These are phyloP conservation scores for Loriculus beryllinus DNA, from an alignment of 2,797 vertebrate genomes.

Conservation along the genomic window DNA sequence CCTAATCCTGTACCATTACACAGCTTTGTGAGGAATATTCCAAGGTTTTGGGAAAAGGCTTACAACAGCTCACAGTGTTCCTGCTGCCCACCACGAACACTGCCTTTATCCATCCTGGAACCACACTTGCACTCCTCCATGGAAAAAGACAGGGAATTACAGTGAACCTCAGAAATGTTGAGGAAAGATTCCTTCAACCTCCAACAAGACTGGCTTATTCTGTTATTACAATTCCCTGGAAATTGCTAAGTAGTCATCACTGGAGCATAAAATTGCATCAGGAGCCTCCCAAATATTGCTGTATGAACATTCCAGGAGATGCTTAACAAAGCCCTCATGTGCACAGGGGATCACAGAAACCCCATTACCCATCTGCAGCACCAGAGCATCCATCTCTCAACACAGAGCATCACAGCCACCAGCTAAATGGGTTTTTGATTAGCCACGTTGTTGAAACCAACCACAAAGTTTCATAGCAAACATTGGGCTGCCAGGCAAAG, in stretches of 20 bases:
- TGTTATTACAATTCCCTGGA: conserved; percentile 61
- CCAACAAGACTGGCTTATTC: conserved; percentile 8
- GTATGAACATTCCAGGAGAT: not conserved
- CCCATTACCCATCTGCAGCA: not conserved
- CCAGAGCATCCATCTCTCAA: not conserved
- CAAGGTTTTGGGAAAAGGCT: conserved; percentile 50
- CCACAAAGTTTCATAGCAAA: not conserved
- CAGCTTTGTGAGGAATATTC: conserved; percentile 51
- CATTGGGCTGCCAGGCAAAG: conserved; percentile 10
- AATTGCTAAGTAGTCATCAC: conserved; percentile 34
- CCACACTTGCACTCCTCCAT: not conserved
- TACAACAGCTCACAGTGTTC: not conserved
- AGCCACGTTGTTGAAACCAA: not conserved
- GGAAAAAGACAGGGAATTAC: conserved; percentile 49
- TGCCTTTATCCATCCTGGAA: conserved; percentile 1
- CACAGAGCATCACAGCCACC: not conserved
- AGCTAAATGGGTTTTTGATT: conserved; percentile 13
- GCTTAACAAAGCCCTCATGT: not conserved
- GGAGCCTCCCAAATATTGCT: conserved; percentile 14
- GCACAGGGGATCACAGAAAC: not conserved
- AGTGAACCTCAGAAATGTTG: conserved; percentile 9
- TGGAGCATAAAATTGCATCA: conserved; percentile 39
- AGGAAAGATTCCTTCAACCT: conserved; percentile 35
- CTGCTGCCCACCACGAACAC: not conserved
- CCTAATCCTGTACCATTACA: conserved; percentile 47